Conservation (phyloP, 2,888 invertebrate genomes). For the Spisula subtruncata region DNA sequence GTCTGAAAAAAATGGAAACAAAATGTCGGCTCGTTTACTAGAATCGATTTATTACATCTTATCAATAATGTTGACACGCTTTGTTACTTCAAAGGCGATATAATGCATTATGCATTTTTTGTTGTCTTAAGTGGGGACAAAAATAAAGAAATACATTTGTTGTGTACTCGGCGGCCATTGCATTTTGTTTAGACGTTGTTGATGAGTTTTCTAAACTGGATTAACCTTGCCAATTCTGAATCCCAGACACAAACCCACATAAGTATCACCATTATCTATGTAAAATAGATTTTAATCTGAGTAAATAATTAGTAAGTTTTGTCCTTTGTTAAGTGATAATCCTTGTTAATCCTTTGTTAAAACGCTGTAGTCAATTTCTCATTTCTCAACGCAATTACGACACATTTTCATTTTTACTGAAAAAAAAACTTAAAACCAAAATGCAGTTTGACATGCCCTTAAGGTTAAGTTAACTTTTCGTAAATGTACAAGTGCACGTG, state of each 20-base stretch:
- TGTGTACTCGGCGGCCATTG: background rate
- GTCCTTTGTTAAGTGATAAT: constrained; percentile 8
- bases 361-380: background rate
- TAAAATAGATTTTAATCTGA: background rate
- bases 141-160: too few relatives aligned
- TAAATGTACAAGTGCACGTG: background rate
- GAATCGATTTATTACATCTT: constrained; percentile 13
- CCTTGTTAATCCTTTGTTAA: background rate
- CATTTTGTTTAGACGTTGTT: background rate
- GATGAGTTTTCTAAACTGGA: background rate
- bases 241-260: background rate
- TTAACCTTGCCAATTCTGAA: background rate
- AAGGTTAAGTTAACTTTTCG: background rate
- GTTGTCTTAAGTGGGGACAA: background rate
- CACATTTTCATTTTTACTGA: background rate
- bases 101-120: background rate
- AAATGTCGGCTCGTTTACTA: background rate
- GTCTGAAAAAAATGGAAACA: too few relatives aligned
- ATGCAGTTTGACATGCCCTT: background rate
- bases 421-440: background rate
- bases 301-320: background rate
- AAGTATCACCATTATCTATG: constrained; percentile 7
- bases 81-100: background rate
- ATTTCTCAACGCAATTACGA: background rate
- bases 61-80: background rate